Evolutionary conservation across 92 coral and sea anemone genomes (phyloP).

Genomic region (Bergia sp.): DNA sequence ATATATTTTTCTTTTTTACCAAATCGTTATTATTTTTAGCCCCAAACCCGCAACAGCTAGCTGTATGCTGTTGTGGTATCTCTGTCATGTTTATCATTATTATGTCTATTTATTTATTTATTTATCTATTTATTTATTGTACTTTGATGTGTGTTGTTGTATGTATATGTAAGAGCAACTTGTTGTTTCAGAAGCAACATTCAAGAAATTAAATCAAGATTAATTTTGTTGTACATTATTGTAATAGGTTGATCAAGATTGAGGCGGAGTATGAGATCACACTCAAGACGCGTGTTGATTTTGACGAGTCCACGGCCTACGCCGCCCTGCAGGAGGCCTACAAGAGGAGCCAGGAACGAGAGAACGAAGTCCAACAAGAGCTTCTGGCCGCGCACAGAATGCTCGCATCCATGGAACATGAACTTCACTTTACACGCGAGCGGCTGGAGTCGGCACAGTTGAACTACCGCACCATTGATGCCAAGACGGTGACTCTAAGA

Average conservation of each 20-base stretch:
- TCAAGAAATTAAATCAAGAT: background rate
- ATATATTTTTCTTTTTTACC: too few species aligned
- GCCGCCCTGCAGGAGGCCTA: constrained; percentile 90
- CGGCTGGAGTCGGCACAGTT: constrained; percentile 63
- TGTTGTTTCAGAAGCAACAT: too few species aligned
- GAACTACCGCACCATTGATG: constrained; percentile 74
- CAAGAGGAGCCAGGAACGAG: constrained; percentile 94
- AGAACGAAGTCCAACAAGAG: constrained; percentile 91
- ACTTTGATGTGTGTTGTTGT: too few species aligned
- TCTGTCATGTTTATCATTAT: too few species aligned
- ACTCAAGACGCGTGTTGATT: constrained; percentile 72
- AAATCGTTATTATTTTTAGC: too few species aligned
- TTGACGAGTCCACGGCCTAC: constrained; percentile 86
- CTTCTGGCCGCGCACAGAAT: constrained; percentile 85
- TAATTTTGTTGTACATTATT: background rate
- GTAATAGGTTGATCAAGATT: constrained; percentile 68
- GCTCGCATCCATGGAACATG: constrained; percentile 81
- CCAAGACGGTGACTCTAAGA: constrained; percentile 68
- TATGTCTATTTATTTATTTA: too few species aligned
- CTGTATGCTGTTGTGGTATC: too few species aligned
- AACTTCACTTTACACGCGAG: constrained; percentile 73
- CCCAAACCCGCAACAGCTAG: too few species aligned
- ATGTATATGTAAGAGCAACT: too few species aligned
- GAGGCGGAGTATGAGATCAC: constrained; percentile 95
- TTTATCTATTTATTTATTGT: too few species aligned